Evolutionary conservation across 2,113 vertebrate genomes (phyloP), one percentile per base, ranked within the genome.

Genomic region (Neomonachus schauinslandi): DNA sequence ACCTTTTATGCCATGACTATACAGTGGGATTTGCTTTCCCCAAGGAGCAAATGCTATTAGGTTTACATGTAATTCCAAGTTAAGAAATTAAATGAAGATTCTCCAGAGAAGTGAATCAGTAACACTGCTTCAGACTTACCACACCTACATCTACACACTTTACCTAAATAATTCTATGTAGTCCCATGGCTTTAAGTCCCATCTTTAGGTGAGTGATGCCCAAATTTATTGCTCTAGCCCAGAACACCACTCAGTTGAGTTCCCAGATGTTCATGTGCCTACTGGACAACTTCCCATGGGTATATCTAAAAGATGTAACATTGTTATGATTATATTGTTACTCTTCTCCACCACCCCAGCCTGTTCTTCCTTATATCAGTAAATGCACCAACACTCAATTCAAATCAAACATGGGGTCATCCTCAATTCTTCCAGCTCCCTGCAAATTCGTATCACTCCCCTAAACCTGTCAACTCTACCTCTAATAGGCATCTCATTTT

Each of bases 321-420:
- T 3, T 72, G 61, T 4, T 88, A 67, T 42, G 59, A 53, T 39
- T 69, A 18, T 26, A 49, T 18, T 80, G 53, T n/a, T 61, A n/a
- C 33, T 53, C 57, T 42, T 16, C 3, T 72, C 88, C 67, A 88
- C 15, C 53, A 49, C 4, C 28, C 46, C 10, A 26, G 39, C 15
- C 55, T 92, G 33, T 28, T 88, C 67, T 67, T 63, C 31, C 63
- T 28, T 51, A 1, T 51, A 0, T 59, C 79, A 89, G 39, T 61
- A 89, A 98, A 89, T 28, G 22, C 31, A 85, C 22, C 12, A 89
- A 6, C 18, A 57, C 10, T 55, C 74, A 69, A 24, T n/a, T 94
- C 77, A 76, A 72, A 92, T 63, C 39, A 97, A 96, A 79, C 79
- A 83, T 74, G 31, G 12, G 86, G 31, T 86, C 49, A 93, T 28